Evolutionary conservation across 2,797 vertebrate genomes (phyloP).

Genomic region (Propithecus deckenii): DNA sequence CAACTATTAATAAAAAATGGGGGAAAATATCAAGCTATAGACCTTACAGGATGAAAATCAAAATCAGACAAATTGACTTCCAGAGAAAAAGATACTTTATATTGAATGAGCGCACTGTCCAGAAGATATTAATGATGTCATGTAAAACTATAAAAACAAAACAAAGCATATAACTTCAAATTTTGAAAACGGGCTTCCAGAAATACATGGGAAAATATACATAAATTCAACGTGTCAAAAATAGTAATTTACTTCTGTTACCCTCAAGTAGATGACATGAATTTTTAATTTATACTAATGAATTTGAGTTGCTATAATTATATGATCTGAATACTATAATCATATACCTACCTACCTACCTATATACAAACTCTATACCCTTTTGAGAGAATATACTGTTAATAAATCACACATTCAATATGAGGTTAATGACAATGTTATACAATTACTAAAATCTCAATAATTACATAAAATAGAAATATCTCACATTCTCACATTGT

Average conservation of each 20-base stretch:
- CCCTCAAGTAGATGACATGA: not conserved
- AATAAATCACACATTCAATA: not conserved
- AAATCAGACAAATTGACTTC: not conserved
- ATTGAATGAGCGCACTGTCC: not conserved
- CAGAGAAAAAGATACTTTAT: not conserved
- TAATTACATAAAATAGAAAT: not conserved
- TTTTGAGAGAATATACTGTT: not conserved
- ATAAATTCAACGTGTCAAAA: not conserved
- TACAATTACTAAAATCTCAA: not conserved
- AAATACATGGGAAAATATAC: not conserved
- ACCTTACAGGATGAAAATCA: not conserved
- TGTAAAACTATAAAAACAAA: not conserved
- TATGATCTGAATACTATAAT: not conserved
- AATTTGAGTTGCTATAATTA: not conserved
- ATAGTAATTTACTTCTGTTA: not conserved
- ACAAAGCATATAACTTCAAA: not conserved
- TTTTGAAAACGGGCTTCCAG: not conserved
- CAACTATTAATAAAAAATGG: not conserved
- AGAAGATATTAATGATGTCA: not conserved
- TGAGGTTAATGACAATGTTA: not conserved
- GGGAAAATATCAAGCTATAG: not conserved
- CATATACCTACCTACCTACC: not conserved
- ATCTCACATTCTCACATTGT: not conserved
- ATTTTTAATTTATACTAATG: not conserved
- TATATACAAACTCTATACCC: not conserved